phyloP scores from a whole-genome alignment of 1,140 invertebrate genomes.

The Hycleus phaleratus region DNA sequence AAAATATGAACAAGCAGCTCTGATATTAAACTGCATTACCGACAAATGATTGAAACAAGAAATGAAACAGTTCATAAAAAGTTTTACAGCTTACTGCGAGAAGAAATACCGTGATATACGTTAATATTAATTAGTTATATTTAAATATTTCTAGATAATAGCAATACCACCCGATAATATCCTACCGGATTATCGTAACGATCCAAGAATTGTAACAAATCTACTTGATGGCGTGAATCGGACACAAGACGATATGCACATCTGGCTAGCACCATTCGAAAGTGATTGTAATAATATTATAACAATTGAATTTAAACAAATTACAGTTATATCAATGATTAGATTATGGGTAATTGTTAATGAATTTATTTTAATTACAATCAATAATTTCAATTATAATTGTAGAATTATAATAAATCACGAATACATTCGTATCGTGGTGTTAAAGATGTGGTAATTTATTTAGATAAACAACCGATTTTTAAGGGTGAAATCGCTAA shows the following conservation, averaged over 20 bases:
- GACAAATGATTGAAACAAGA: too few relatives aligned
- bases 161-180: slow-evolving; percentile 54
- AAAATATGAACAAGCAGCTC: too few relatives aligned
- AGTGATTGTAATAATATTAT: slow-evolving; percentile 50
- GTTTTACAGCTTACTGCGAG: too few relatives aligned
- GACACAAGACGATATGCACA: slow-evolving; percentile 67
- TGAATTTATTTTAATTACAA: neutral
- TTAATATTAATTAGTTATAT: neutral
- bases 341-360: slow-evolving; percentile 65
- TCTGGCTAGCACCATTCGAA: slow-evolving; percentile 63
- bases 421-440: slow-evolving; percentile 73
- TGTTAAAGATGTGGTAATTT: slow-evolving; percentile 61
- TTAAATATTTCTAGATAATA: slow-evolving; percentile 42
- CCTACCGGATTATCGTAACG: slow-evolving; percentile 49
- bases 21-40: too few relatives aligned
- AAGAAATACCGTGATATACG: too few relatives aligned
- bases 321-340: slow-evolving; percentile 57
- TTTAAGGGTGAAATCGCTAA: slow-evolving; percentile 75
- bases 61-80: too few relatives aligned
- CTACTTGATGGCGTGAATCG: slow-evolving; percentile 63
- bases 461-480: slow-evolving; percentile 57
- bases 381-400: neutral
- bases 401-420: slow-evolving; percentile 80
- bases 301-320: slow-evolving; percentile 50
- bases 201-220: slow-evolving; percentile 54